Conservation (phyloP, 2,113 vertebrate genomes). For the Clupea harengus region DNA sequence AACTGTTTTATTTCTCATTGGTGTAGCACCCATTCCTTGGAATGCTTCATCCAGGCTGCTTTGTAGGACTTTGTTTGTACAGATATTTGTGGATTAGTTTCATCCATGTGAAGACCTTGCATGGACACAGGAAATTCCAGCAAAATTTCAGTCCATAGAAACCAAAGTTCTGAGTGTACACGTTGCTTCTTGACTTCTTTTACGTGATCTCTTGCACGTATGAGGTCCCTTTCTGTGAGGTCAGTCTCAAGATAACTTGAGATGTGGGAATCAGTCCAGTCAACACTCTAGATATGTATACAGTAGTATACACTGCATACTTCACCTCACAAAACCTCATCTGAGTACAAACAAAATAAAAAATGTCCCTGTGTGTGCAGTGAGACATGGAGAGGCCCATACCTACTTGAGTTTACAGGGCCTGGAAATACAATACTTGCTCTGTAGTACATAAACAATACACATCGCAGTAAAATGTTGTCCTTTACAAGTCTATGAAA, state of each 20-base stretch:
- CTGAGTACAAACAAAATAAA: neutral
- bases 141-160: neutral
- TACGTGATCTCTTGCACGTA: no score
- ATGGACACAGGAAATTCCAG: conserved; percentile 53
- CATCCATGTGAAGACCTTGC: conserved; percentile 37
- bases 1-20: conserved; percentile 14
- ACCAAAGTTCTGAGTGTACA: no score
- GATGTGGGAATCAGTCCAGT: no score
- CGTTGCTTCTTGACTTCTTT: no score
- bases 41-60: neutral
- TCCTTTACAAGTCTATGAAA: neutral
- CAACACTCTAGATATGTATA: no score
- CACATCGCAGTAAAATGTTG: neutral
- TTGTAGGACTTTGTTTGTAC: conserved; percentile 51
- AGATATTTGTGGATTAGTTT: conserved; percentile 60
- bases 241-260: no score
- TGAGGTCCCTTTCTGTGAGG: no score
- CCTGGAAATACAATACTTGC: neutral
- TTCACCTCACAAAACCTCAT: neutral
- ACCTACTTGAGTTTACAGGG: neutral
- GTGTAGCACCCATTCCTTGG: neutral
- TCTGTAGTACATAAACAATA: neutral
- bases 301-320: neutral
- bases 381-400: neutral
- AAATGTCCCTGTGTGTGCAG: neutral